Evolutionary conservation across 2,797 vertebrate genomes (phyloP), one percentile per base, ranked within the genome.

Genomic region (Oophaga sylvatica): DNA sequence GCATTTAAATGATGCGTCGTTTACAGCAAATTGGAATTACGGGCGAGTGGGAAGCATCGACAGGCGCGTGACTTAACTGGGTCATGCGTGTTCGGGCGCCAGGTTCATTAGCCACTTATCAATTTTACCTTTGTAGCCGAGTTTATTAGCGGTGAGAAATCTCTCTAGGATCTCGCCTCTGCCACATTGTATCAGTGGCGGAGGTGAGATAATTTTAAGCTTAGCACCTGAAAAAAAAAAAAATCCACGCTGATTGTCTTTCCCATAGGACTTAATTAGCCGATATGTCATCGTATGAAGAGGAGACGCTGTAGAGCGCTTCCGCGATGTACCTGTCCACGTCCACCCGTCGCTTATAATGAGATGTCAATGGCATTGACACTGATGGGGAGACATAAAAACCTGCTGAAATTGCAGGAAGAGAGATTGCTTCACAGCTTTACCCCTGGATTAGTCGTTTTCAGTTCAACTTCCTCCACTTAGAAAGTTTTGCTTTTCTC

Each of bases 211-310:
- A 92, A 92, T 95, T 94, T 94, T 53, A 53, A 94, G 90, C 90
- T 87, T 90, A 90, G 91, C 5, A 81, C 87, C 83, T 29, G 35
- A 41, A 41, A 41, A 41, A 83, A 87, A 53, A 53, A 9, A 53
- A 53, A 53, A 53, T 1, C 48, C 68, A 89, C 90, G 88, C 91
- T 92, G 92, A 94, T 94, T 93, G 91, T 89, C 87, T 93, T 92
- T 95, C 95, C 94, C 94, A 94, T 22, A 94, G 95, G 95, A 95
- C 93, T 95, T 94, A 95, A 96, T 95, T 95, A 95, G 92, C 91
- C 93, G 91, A 53, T 90, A 88, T 1, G 91, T 92, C 90, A 81
- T 57, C 6, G 81, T 31, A 35, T 83, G 82, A 88, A 91, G 90
- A 80, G 86, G 90, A 31, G 81, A 91, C 91, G 90, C 92, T 91